phyloP scores from a whole-genome alignment of 2,113 vertebrate genomes.

The human (Homo sapiens) region DNA sequence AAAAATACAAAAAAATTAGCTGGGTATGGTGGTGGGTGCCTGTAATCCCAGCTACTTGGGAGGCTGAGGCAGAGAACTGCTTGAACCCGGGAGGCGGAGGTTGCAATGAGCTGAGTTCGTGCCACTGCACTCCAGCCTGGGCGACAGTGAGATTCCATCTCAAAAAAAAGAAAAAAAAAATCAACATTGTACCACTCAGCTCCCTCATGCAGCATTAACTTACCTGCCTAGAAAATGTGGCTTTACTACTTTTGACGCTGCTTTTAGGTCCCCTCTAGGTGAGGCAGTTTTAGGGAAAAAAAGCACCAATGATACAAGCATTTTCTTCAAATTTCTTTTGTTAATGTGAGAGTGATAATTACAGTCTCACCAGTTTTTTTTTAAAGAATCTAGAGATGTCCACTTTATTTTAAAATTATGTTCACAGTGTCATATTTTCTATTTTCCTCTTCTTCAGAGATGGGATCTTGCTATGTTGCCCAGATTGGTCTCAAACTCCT shows the following conservation, averaged over 20 bases:
- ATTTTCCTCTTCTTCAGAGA: too few species aligned
- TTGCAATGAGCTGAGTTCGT: too few species aligned
- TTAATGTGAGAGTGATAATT: not conserved
- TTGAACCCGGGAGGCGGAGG: too few species aligned
- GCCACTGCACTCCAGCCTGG: too few species aligned
- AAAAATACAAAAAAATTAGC: too few species aligned
- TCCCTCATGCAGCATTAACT: not conserved
- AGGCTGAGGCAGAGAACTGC: too few species aligned
- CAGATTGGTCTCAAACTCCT: too few species aligned
- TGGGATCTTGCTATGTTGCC: too few species aligned
- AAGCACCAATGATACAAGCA: not conserved
- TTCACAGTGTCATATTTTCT: not conserved
- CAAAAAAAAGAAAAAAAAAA: too few species aligned
- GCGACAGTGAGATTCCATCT: too few species aligned
- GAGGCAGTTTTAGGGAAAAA: not conserved
- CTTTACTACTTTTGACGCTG: not conserved
- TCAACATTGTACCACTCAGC: not conserved
- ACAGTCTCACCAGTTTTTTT: not conserved
- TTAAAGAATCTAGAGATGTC: conserved; percentile 3
- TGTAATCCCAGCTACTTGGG: too few species aligned
- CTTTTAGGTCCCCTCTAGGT: not conserved
- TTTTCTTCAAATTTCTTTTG: conserved; percentile 38
- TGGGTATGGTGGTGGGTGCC: too few species aligned
- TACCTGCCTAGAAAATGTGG: not conserved
- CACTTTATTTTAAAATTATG: conserved; percentile 45